These are phyloP conservation scores for Paradoxurus hermaphroditus DNA, from an alignment of 2,113 vertebrate species.

Conservation along the genomic window DNA sequence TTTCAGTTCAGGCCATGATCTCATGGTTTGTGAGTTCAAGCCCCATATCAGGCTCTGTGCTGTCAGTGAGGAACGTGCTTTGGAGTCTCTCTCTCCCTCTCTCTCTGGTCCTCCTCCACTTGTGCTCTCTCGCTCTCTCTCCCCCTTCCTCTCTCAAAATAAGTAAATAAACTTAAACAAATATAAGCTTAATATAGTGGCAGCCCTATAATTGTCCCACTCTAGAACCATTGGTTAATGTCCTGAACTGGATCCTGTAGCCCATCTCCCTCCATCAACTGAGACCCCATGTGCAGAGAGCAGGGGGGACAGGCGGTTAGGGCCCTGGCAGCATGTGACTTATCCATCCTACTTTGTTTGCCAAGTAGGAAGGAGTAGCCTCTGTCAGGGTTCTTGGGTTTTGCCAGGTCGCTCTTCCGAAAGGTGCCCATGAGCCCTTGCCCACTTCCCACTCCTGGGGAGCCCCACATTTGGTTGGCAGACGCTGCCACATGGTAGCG, in stretches of 20 bases:
- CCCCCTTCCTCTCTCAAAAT: no score
- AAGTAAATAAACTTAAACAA: background rate
- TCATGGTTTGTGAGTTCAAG: no score
- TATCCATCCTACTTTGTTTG: background rate
- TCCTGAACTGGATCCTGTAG: background rate
- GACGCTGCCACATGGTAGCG: no score
- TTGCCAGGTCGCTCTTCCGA: background rate
- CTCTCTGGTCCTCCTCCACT: no score
- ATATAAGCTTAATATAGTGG: background rate
- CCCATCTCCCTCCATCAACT: background rate
- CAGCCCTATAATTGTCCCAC: background rate
- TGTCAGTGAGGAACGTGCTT: no score
- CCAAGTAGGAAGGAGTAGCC: background rate
- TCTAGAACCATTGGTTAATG: background rate
- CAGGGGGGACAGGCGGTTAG: background rate
- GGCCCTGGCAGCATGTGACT: no score
- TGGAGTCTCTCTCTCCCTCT: no score
- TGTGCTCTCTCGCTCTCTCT: no score
- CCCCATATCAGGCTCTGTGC: no score
- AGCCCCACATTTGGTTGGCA: background rate
- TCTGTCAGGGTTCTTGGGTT: background rate
- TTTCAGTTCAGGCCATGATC: no score
- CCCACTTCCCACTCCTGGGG: background rate
- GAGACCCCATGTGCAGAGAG: background rate
- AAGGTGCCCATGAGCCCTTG: background rate